These are phyloP conservation scores for Cromileptes altivelis DNA, from an alignment of 2,113 vertebrate species.

Conservation along the genomic window DNA sequence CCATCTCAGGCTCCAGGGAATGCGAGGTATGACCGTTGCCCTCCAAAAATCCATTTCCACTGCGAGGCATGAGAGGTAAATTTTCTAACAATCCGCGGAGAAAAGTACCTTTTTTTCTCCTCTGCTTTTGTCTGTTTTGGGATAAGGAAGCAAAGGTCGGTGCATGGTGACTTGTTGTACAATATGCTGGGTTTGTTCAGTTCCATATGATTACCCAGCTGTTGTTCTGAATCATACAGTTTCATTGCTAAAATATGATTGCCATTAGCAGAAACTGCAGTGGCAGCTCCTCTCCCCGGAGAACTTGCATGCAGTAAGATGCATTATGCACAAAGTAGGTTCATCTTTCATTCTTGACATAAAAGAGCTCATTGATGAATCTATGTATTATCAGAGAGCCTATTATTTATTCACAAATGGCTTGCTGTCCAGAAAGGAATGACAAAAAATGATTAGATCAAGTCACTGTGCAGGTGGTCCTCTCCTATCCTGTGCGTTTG, in stretches of 20 bases:
- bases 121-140: slow-evolving; percentile 67
- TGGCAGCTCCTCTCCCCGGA: slow-evolving; percentile 51
- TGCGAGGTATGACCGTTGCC: slow-evolving; percentile 98
- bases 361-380: slow-evolving; percentile 65
- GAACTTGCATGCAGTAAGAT: slow-evolving; percentile 45
- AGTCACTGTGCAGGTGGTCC: slow-evolving; percentile 82
- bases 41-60: slow-evolving; percentile 96
- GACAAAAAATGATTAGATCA: slow-evolving; percentile 57
- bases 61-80: slow-evolving; percentile 97
- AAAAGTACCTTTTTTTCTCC: slow-evolving; percentile 54
- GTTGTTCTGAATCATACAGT: slow-evolving; percentile 66
- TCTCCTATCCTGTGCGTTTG: slow-evolving; percentile 77
- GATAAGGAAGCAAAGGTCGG: slow-evolving; percentile 77
- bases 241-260: slow-evolving; percentile 60
- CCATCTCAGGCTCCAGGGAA: slow-evolving; percentile 99
- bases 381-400: slow-evolving; percentile 52
- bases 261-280: slow-evolving; percentile 59
- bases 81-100: slow-evolving; percentile 83
- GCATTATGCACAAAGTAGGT: slow-evolving; percentile 51
- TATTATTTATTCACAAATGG: slow-evolving; percentile 62
- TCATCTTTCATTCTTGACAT: slow-evolving; percentile 65
- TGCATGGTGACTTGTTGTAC: slow-evolving; percentile 80
- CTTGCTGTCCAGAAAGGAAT: slow-evolving; percentile 46
- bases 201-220: slow-evolving; percentile 68
- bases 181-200: slow-evolving; percentile 59